Evolutionary conservation across 2,797 vertebrate species (phyloP), one percentile per base, ranked within the genome.

Genomic region (Gymnothorax javanicus): DNA sequence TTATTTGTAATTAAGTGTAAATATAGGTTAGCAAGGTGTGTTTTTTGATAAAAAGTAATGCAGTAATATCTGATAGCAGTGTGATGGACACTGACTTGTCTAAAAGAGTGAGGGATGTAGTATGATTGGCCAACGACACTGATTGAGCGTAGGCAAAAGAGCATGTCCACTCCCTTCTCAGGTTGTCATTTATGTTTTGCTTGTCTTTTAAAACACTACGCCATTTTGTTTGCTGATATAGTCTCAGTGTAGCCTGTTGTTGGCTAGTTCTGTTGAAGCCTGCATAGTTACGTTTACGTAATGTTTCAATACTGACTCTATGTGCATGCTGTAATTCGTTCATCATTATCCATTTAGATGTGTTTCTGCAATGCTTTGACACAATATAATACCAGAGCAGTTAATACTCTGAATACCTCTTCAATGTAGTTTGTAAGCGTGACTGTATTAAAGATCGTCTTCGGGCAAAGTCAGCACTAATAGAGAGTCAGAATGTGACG

Each of bases 131-230:
- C 84, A 75, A 75, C 57, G 17, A 15, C 52, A 59, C 83, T 87
- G 82, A 84, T 87, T 58, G 82, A 83, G 56, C 33, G 82, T 5
- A 57, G 56, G 82, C 58, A 84, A 69, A 84, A 62, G 20, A 58
- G 83, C 69, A 73, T 27, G 7, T 82, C 67, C 69, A 77, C 69
- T 84, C 82, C 52, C 71, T 82, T 87, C 86, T 87, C 82, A 87
- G 86, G 86, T 87, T 87, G 17, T 27, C 56, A 5, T 82, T n/a
- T 84, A 84, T 87, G 82, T 87, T 54, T 77, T 56, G 17, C 33
- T 20, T 87, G 86, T 84, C 82, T n/a, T 71, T 62, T 73, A 84
- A 57, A 87, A 87, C 86, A 87, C 86, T 87, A 87, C 69, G 57
- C n/a, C 59, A 43, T 62, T 84, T 33, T 82, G 67, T 84, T 23